Percentiles rank a stretch among this genome's conserved stretches.
Conservation (phyloP, 2,797 vertebrate species). For the Nothura maculosa region DNA sequence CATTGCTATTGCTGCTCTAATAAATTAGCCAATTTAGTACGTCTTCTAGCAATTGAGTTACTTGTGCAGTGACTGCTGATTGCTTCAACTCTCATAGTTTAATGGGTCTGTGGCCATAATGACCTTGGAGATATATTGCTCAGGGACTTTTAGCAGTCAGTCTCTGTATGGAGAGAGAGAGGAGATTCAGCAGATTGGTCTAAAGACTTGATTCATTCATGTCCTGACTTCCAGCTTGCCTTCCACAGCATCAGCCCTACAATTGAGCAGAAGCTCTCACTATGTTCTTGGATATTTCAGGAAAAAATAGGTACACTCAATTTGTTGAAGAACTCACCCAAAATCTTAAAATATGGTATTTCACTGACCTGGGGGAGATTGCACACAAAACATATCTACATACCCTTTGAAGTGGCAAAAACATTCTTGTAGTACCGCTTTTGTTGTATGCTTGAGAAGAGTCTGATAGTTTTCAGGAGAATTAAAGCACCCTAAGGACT, state of each 20-base stretch:
- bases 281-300: not conserved
- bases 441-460: not conserved
- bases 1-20: not conserved
- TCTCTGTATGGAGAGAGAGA: not conserved
- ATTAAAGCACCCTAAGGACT: not conserved
- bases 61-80: not conserved
- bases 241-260: not conserved
- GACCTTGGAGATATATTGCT: not conserved
- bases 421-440: not conserved
- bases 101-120: not conserved
- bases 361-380: not conserved
- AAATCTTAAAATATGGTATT: not conserved
- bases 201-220: not conserved
- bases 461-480: not conserved
- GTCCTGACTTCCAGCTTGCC: not conserved
- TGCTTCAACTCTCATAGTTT: not conserved
- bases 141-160: not conserved
- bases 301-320: not conserved
- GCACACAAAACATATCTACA: not conserved
- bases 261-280: not conserved
- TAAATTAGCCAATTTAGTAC: not conserved
- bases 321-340: not conserved
- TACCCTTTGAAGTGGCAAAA: not conserved
- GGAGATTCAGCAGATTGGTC: conserved; percentile 4
- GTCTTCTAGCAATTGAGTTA: not conserved